Evolutionary conservation across 1,140 invertebrate genomes (phyloP), one percentile per base, ranked within the genome.

Genomic region (Drosophila subobscura): DNA sequence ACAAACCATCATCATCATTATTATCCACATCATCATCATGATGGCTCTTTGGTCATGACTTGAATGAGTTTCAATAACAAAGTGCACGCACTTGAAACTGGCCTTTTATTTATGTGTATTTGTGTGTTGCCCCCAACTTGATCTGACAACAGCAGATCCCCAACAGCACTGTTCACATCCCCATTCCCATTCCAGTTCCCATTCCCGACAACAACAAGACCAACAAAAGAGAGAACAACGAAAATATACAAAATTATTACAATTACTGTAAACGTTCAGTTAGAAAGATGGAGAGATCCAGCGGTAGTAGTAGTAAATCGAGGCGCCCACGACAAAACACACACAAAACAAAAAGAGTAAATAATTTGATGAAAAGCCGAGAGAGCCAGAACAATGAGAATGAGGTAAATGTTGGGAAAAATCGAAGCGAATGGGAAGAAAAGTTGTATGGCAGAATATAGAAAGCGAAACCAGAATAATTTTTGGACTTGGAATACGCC

Each of bases 21-120:
- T 74, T 52, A 59, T 63, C 47, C 60, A 64, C 50, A 77, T 76
- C 68, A 70, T 80, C 72, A 68, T 75, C 55, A 53, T 76, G 59
- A n/a, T 42, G 54, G 29, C 29, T 33, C 27, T 37, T 57, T 77
- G 47, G 73, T 72, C 67, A 75, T 88, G 66, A 78, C 77, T 75
- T 83, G 78, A 86, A 79, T 72, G 73, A 88, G 81, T 86, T 83
- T 86, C 81, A 86, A 88, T 86, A 86, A 86, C 81, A 86, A 86
- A 88, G 78, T 85, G 81, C 78, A 86, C 81, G 81, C 81, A 86
- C 81, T 86, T 88, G 83, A 78, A 61, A 59, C 83, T 37, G 33
- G 33, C 33, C 33, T 75, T 88, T 86, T 88, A 88, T 86, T 83
- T 86, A 86, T 88, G 74, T 81, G 57, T 72, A 12, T 4, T 10